These are phyloP conservation scores for Neolamprologus cancellatus DNA, from an alignment of 2,113 vertebrate genomes.

Conservation along the genomic window DNA sequence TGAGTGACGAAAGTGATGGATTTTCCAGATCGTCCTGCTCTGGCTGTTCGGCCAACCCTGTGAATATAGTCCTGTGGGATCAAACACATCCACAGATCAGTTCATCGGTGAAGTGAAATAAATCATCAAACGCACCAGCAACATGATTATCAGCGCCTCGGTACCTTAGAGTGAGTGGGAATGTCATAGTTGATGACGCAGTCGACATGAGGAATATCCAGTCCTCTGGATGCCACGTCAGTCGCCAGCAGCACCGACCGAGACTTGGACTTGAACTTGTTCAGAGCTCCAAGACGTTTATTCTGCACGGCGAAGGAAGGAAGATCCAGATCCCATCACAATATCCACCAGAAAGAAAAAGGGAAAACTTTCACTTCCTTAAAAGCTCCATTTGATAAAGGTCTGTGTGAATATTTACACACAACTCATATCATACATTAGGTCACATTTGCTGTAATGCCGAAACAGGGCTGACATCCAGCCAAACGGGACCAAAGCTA, in stretches of 20 bases:
- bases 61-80: slow-evolving; percentile 91
- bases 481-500: background rate
- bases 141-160: rapidly evolving
- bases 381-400: background rate
- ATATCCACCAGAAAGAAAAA: background rate
- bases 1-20: slow-evolving; percentile 97
- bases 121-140: background rate
- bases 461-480: background rate
- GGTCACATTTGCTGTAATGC: background rate
- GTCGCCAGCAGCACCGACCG: slow-evolving; percentile 93
- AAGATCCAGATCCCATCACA: background rate
- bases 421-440: background rate
- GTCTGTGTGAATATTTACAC: background rate
- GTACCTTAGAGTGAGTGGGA: slow-evolving; percentile 96
- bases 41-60: slow-evolving; percentile 90
- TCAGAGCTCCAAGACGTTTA: slow-evolving; percentile 89
- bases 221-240: slow-evolving; percentile 92
- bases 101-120: background rate
- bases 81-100: background rate
- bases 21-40: slow-evolving; percentile 92
- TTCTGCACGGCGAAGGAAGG: slow-evolving; percentile 65
- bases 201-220: slow-evolving; percentile 97
- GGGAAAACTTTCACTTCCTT: background rate
- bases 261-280: slow-evolving; percentile 97
- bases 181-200: slow-evolving; percentile 99